Evolutionary conservation across 2,113 vertebrate species (phyloP).

Genomic region (Gadus chalcogrammus): DNA sequence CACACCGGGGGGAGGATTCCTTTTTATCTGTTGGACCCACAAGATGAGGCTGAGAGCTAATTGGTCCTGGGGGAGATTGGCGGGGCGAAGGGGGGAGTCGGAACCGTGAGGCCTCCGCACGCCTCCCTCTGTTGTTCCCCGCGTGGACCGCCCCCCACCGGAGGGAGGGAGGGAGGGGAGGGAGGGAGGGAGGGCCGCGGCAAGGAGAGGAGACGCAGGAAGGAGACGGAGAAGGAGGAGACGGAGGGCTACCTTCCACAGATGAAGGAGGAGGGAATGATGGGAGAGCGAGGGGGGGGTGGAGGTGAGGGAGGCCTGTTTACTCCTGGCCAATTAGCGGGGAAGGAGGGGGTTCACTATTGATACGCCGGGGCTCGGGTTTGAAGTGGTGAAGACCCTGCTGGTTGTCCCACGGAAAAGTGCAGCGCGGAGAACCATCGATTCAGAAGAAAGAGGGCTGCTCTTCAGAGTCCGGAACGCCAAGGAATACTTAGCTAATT

Average conservation of each 20-base stretch:
- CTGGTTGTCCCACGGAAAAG: constrained; percentile 2
- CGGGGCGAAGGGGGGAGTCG: constrained; percentile 77
- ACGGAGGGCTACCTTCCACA: constrained; percentile 14
- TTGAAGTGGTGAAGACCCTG: neutral
- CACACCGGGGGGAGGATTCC: constrained; percentile 50
- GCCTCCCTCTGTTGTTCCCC: constrained; percentile 82
- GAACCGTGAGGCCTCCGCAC: neutral
- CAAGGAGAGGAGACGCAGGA: constrained; percentile 47
- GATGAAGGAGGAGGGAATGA: neutral
- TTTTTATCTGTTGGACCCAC: constrained; percentile 90
- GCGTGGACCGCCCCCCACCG: constrained; percentile 80
- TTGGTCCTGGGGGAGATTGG: constrained; percentile 92
- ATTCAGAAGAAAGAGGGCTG: constrained; percentile 26
- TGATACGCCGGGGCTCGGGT: constrained; percentile 17
- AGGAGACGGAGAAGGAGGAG: constrained; percentile 22
- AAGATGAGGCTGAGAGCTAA: constrained; percentile 90
- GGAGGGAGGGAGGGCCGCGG: constrained; percentile 64
- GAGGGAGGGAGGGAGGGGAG: constrained; percentile 81
- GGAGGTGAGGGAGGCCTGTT: constrained; percentile 38
- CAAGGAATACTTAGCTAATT: constrained; percentile 10
- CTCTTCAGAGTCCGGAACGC: no score
- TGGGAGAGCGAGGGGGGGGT: constrained; percentile 22
- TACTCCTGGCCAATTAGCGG: constrained; percentile 42
- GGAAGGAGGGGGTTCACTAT: constrained; percentile 5
- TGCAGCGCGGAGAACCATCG: constrained; percentile 18